Percentiles rank a stretch among this genome's conserved stretches.
These are phyloP conservation scores for Aegotheles bennettii DNA, from an alignment of 2,113 vertebrate species.

Conservation along the genomic window DNA sequence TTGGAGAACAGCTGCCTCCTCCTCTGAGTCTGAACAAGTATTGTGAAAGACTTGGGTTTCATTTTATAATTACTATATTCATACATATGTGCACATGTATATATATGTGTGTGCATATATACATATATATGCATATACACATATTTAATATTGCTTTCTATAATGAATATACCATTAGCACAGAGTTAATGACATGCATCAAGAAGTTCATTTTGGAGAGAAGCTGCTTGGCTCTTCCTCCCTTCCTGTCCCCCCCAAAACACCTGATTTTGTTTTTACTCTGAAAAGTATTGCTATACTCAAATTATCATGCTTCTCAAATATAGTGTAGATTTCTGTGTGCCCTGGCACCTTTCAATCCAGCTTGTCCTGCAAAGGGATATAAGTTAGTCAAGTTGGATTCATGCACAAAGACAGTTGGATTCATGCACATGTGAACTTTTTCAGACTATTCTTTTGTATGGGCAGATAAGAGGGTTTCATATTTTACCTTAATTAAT, in stretches of 20 bases:
- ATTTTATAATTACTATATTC: background rate
- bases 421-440: background rate
- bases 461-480: background rate
- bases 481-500: background rate
- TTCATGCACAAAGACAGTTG: background rate
- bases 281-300: background rate
- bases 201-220: background rate
- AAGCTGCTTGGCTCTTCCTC: background rate
- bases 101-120: rapidly evolving
- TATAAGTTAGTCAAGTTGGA: background rate
- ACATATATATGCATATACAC: too few species aligned
- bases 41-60: background rate
- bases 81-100: rapidly evolving
- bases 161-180: background rate
- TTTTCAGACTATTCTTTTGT: background rate
- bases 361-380: background rate
- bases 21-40: background rate
- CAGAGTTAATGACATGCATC: background rate
- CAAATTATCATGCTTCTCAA: background rate
- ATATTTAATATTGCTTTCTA: background rate
- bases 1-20: background rate
- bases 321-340: background rate
- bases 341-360: background rate
- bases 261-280: background rate
- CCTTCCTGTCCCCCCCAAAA: background rate